Evolutionary conservation across 2,888 invertebrate species (phyloP).

Genomic region (Pristionchus mayeri): DNA sequence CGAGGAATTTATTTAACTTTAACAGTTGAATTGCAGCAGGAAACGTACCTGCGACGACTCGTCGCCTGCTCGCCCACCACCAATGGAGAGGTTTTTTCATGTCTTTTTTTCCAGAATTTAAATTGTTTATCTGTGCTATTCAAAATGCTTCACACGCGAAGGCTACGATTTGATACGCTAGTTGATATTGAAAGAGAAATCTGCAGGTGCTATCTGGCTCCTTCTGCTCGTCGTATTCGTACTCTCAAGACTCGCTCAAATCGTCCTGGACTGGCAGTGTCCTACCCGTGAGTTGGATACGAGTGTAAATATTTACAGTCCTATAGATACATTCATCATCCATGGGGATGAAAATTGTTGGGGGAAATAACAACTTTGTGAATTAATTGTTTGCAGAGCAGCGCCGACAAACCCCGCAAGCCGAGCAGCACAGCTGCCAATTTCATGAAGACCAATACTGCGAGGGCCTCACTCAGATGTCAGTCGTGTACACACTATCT

Average conservation of each 20-base stretch:
- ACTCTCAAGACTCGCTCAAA: constrained; percentile 31
- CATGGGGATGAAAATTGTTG: no score
- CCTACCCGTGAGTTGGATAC: constrained; percentile 1
- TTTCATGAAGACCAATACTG: constrained; percentile 14
- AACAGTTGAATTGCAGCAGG: constrained; percentile 46
- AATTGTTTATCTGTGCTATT: background rate
- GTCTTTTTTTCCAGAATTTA: background rate
- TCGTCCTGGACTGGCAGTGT: constrained; percentile 26
- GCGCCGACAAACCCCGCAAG: background rate
- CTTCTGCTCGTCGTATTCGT: constrained; percentile 4
- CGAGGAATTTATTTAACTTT: no score
- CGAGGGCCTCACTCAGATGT: constrained; percentile 9
- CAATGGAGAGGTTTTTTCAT: background rate
- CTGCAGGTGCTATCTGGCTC: constrained; percentile 33
- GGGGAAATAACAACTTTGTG: background rate
- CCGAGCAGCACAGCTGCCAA: constrained; percentile 12
- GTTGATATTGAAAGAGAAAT: background rate
- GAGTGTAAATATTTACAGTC: no score
- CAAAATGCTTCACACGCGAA: background rate
- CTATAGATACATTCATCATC: no score
- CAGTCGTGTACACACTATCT: no score
- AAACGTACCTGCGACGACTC: constrained; percentile 44
- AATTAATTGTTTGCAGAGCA: background rate
- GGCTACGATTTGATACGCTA: no score
- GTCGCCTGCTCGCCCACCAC: constrained; percentile 45